Evolutionary conservation across 2,888 invertebrate species (phyloP).

Genomic region (Rotaria magnacalcarata): DNA sequence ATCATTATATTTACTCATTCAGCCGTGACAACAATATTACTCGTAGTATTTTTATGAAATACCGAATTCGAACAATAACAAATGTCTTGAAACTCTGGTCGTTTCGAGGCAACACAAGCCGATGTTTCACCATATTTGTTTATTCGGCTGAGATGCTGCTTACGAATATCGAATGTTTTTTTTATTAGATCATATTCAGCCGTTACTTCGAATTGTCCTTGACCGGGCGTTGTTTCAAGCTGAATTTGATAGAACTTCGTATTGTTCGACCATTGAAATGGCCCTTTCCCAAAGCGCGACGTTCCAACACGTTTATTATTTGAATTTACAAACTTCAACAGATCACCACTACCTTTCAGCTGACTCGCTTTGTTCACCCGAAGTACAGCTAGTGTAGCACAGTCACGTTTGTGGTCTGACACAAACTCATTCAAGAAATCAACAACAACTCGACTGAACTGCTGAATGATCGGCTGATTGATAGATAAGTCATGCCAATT

Average conservation of each 20-base stretch:
- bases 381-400: constrained; percentile 63
- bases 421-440: constrained; percentile 68
- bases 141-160: not conserved
- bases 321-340: constrained; percentile 46
- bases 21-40: too few relatives aligned
- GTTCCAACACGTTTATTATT: too few relatives aligned
- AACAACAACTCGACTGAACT: constrained; percentile 66
- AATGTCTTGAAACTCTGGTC: not conserved
- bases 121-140: not conserved
- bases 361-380: constrained; percentile 69
- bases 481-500: constrained; percentile 69
- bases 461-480: constrained; percentile 63
- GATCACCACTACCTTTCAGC: constrained; percentile 49
- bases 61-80: not conserved
- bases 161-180: not conserved
- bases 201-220: constrained; percentile 68
- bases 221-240: constrained; percentile 67
- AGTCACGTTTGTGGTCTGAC: constrained; percentile 50
- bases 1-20: too few relatives aligned
- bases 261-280: constrained; percentile 16
- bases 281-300: too few relatives aligned
- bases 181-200: not conserved
- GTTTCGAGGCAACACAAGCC: not conserved
- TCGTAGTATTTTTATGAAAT: too few relatives aligned
- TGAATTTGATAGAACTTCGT: constrained; percentile 65